phyloP scores from a whole-genome alignment of 2,888 invertebrate species.

The Limulus polyphemus region DNA sequence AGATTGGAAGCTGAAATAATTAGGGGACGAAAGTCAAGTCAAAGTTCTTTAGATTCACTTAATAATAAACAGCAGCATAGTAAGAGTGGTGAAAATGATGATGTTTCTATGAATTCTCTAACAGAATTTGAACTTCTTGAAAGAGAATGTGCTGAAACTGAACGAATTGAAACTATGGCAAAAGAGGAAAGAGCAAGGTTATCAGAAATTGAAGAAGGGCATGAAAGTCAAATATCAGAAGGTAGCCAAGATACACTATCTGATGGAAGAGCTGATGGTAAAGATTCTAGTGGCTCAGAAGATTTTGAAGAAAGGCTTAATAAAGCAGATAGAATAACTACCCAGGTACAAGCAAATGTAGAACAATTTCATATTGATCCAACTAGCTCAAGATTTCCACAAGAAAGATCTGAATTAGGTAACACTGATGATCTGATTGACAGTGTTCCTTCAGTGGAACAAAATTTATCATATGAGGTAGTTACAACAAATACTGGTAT shows the following conservation, averaged over 20 bases:
- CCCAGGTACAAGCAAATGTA: slow-evolving; percentile 53
- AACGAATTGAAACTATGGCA: slow-evolving; percentile 72
- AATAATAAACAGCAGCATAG: slow-evolving; percentile 14
- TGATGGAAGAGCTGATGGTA: slow-evolving; percentile 23
- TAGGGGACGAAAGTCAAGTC: slow-evolving; percentile 16
- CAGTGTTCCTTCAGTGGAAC: too few species aligned
- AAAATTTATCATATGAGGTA: too few species aligned
- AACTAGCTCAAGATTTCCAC: background rate
- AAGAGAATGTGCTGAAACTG: slow-evolving; percentile 46
- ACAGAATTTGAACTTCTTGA: slow-evolving; percentile 91
- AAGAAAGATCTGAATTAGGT: too few species aligned
- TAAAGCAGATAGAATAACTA: slow-evolving; percentile 55
- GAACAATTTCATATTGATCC: slow-evolving; percentile 42
- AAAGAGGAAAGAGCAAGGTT: slow-evolving; percentile 65
- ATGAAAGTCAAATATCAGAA: slow-evolving; percentile 42
- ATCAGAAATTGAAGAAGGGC: slow-evolving; percentile 39
- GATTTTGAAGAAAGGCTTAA: slow-evolving; percentile 53
- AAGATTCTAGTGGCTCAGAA: slow-evolving; percentile 40
- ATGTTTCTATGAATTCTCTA: slow-evolving; percentile 78
- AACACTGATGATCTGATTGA: too few species aligned
- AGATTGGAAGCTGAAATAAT: slow-evolving; percentile 26
- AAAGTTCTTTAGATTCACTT: slow-evolving; percentile 16
- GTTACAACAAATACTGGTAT: too few species aligned
- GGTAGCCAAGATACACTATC: slow-evolving; percentile 50
- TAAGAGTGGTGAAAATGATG: slow-evolving; percentile 68